Base-by-base conservation (phyloP, 2,797 vertebrate genomes). In the Loris lydekkerianus region DNA sequence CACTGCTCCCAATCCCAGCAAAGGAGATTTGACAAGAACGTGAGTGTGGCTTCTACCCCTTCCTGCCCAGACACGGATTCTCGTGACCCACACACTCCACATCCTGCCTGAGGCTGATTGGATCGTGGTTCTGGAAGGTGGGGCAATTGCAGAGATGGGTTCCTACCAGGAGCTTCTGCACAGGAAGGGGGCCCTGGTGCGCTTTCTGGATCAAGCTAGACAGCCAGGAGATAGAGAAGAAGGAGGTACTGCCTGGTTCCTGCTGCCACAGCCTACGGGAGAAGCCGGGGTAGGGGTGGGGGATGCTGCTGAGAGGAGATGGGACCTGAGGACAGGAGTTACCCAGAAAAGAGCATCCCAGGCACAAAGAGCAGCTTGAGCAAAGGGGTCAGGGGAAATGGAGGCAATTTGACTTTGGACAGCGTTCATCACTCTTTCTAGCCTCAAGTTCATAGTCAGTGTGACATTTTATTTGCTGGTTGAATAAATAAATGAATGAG, bases 111-210 rank as follows among this genome's bases (percentile, higher is more conserved):
- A 99, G 97, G 99, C 99, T 25, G 99, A 99, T 97, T 98, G 98
- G 95, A 99, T 99, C 70, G 96, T 99, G 56, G 99, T 99, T 77
- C 97, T 99, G 97, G 98, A 98, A 37, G 98, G 99, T 7, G 99
- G 99, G 83, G 98, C 97, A 81, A 99, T 99, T 96, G 99, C 99
- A 43, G 99, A 99, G 98, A 99, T 98, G 1, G 99, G 99, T 72
- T 99, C 99, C 75, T 99, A 99, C 97, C 98, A 99, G 97, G 99
- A 99, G 98, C 99, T 99, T 91, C 98, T 99, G 67, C 97, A 98
- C 86, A 99, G 98, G 95, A 99, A 99, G 0, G 99, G 99, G 1
- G 98, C 99, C 65, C 99, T 99, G 95, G 99, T 99, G 80, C 98
- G 99, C 80, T 99, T 99, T 96, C 99, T 99, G 94, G 98, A 97